phyloP scores from a whole-genome alignment of 2,113 vertebrate species.

The Ophthalmolycus amberensis region DNA sequence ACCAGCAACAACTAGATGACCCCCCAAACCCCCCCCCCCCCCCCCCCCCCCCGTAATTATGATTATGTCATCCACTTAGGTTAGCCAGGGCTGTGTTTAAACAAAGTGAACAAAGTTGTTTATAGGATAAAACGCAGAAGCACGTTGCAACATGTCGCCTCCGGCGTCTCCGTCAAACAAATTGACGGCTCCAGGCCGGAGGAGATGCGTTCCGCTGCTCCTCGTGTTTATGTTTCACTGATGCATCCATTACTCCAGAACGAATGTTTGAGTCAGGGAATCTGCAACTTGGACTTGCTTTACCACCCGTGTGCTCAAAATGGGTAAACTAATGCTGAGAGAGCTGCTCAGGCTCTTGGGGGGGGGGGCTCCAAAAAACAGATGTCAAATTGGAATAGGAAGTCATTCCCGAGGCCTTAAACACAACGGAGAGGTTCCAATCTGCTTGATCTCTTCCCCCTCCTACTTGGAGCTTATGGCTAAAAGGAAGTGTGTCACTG shows the following conservation, averaged over 20 bases:
- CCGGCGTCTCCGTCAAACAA: slow-evolving; percentile 28
- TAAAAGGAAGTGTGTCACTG: background rate
- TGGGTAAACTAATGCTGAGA: background rate
- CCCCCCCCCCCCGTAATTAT: slow-evolving; percentile 2
- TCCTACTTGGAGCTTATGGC: background rate
- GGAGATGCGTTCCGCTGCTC: background rate
- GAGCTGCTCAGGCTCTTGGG: background rate
- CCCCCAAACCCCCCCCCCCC: no score
- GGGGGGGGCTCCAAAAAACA: slow-evolving; percentile 14
- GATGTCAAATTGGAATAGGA: slow-evolving; percentile 46
- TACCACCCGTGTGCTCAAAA: background rate
- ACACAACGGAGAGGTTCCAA: slow-evolving; percentile 37
- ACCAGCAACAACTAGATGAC: slow-evolving; percentile 22
- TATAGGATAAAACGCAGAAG: no score
- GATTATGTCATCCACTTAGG: slow-evolving; percentile 51
- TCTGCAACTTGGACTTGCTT: slow-evolving; percentile 3
- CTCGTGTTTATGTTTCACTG: background rate
- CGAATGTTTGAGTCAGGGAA: background rate
- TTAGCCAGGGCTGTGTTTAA: slow-evolving; percentile 55
- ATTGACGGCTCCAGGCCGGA: slow-evolving; percentile 9
- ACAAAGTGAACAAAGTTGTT: slow-evolving; percentile 53
- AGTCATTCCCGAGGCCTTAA: slow-evolving; percentile 18
- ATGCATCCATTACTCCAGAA: slow-evolving; percentile 6
- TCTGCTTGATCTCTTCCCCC: slow-evolving; percentile 29
- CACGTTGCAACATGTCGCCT: slow-evolving; percentile 36